Evolutionary conservation across 2,797 vertebrate species (phyloP), one percentile per base, ranked within the genome.

Genomic region (Phataginus tetradactyla): DNA sequence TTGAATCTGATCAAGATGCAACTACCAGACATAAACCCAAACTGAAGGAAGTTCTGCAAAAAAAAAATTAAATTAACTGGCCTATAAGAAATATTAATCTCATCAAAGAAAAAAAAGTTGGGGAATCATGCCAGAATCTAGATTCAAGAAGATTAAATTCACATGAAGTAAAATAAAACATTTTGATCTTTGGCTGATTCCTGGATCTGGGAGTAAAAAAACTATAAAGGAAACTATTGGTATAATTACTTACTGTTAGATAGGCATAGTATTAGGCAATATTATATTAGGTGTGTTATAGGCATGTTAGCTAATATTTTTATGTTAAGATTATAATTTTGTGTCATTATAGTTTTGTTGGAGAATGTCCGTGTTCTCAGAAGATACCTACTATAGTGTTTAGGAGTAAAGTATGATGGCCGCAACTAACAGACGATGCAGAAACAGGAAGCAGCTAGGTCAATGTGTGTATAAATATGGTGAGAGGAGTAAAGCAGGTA

Each of bases 141-240:
- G 18, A 84, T 86, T 92, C 66, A 90, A 93, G 51, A 81, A 94
- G 80, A 94, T 3, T 86, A 74, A 86, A 80, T 59, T 89, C 27
- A 68, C 27, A 32, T 53, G 17, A 79, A 81, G 91, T 71, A 42
- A 72, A 81, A 42, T 66, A 77, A 81, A 94, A 17, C 5, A 32
- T 72, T 66, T 7, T 79, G n/a, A 86, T 90, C 42, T 78, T 85
- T 86, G 45, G 34, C 64, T 94, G n/a, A 29, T 49, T 87, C 78
- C 75, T 83, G 23, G 34, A 83, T 90, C 64, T 85, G 42, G 55
- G 34, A 45, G 2, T 61, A 23, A 61, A 95, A 95, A 86, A 90
- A 29, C 18, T 49, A 7, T 71, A 68, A 39, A 68, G 7, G 20
- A 61, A 11, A 78, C 45, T 80, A 7, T 84, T 84, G 29, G 11